A percentile compares a stretch with the other conserved stretches of the same genome.
These are phyloP conservation scores for Glaucomys volans DNA, from an alignment of 2,113 vertebrate species.

Conservation along the genomic window DNA sequence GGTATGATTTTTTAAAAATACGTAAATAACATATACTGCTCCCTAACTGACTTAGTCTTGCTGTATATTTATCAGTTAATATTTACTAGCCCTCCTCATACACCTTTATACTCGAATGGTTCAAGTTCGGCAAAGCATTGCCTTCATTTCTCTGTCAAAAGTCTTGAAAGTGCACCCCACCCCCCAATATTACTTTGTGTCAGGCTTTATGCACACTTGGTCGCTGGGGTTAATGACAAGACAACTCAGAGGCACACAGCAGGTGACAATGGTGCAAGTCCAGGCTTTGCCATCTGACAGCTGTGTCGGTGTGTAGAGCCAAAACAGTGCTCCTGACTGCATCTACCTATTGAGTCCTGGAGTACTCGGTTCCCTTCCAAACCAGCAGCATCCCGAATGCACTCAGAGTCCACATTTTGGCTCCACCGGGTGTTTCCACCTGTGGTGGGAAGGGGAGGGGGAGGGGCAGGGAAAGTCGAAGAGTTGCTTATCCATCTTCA, in stretches of 20 bases:
- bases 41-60: slow-evolving; percentile 21
- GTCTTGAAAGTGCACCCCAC: slow-evolving; percentile 59
- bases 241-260: slow-evolving; percentile 72
- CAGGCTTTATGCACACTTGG: slow-evolving; percentile 66
- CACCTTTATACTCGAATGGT: neutral
- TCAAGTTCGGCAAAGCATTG: slow-evolving; percentile 12
- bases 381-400: slow-evolving; percentile 45
- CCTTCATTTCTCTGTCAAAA: slow-evolving; percentile 52
- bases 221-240: slow-evolving; percentile 74
- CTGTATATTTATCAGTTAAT: slow-evolving; percentile 2
- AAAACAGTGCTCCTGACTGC: slow-evolving; percentile 66
- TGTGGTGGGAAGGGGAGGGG: neutral
- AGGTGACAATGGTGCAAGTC: slow-evolving; percentile 64
- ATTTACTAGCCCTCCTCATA: neutral
- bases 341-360: slow-evolving; percentile 59
- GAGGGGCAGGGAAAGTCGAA: neutral
- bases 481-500: slow-evolving; percentile 60
- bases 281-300: slow-evolving; percentile 80
- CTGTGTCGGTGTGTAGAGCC: slow-evolving; percentile 72
- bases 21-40: neutral
- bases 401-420: slow-evolving; percentile 23
- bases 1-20: neutral
- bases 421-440: slow-evolving; percentile 52
- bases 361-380: slow-evolving; percentile 73
- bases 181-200: slow-evolving; percentile 67